Evolutionary conservation across 2,888 invertebrate genomes (phyloP).

Genomic region (Tuta absoluta): DNA sequence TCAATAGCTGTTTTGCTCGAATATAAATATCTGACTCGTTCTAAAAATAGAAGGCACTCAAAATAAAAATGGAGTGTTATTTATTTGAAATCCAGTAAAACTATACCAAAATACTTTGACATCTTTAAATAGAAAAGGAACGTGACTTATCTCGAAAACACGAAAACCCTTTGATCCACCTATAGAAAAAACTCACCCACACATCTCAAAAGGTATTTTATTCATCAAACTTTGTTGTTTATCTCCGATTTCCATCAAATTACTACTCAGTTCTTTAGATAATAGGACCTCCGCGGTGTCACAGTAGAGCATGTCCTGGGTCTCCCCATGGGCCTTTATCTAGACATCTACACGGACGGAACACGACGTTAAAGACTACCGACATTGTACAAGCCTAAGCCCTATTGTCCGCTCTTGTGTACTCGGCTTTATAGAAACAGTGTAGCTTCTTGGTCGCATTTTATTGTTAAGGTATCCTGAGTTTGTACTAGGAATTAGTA

Average conservation of each 20-base stretch:
- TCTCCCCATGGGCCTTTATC: slow-evolving; percentile 50
- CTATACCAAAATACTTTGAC: not conserved
- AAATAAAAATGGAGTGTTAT: no score
- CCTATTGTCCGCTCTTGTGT: slow-evolving; percentile 40
- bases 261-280: slow-evolving; percentile 45
- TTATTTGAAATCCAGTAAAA: no score
- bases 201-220: slow-evolving; percentile 38
- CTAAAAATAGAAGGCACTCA: no score
- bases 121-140: not conserved
- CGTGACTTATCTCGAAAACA: slow-evolving; percentile 4
- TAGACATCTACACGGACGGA: slow-evolving; percentile 65
- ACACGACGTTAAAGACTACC: slow-evolving; percentile 65
- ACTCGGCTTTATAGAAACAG: slow-evolving; percentile 34
- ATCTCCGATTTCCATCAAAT: slow-evolving; percentile 49
- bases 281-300: slow-evolving; percentile 45
- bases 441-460: slow-evolving; percentile 18
- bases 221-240: slow-evolving; percentile 45
- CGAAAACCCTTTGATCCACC: not conserved
- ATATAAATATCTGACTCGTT: no score
- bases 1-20: no score
- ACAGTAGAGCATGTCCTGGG: slow-evolving; percentile 36
- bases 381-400: slow-evolving; percentile 48
- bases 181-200: slow-evolving; percentile 14
- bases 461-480: not conserved
- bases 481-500: not conserved